Base-by-base conservation (phyloP, 2,888 invertebrate genomes). In the Ypsolopha sequella region DNA sequence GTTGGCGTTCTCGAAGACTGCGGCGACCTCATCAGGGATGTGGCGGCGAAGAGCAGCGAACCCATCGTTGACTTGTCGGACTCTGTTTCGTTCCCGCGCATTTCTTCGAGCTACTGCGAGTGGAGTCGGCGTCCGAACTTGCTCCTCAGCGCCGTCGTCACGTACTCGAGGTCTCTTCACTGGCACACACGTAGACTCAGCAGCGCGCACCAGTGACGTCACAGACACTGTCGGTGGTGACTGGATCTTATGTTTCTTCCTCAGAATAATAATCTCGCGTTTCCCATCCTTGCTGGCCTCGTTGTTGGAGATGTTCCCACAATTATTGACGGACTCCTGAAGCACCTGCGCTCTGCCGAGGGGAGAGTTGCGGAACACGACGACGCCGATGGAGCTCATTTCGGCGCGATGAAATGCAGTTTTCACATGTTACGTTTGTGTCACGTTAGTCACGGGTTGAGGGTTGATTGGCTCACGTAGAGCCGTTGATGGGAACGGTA, bases 61-160 rank as follows among this genome's bases (percentile, higher is more conserved):
- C 13, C 96, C 96, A 65, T 95, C 94, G 79, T 96, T 96, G 34
- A 96, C 95, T 88, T 96, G 95, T 61, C 96, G 95, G 8, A 97
- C 97, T 54, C 97, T 89, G 78, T 97, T 97, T 14, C 97, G 87
- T 88, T 97, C 97, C 51, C 97, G 90, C 55, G 96, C 97, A 82
- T 97, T 98, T 66, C 97, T 87, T 45, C 96, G 87, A 0, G 95
- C 95, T 7, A 96, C 95, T 0, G 96, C 93, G 24, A 94, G 89
- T 0, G 93, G 94, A 49, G 92, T 92, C 3, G 93, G 91, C 53
- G 91, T 76, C 7, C 84, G 80, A 53, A 80, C 75, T 52, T 64
- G 73, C 58, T 73, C 89, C 62, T 65, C 89, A 63, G 62, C 85
- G 69, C 65, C 85, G 69, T 59, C 89, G 74, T 65, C 89, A 51